Conservation (phyloP, 2,797 vertebrate genomes). For the Sylvia borin region DNA sequence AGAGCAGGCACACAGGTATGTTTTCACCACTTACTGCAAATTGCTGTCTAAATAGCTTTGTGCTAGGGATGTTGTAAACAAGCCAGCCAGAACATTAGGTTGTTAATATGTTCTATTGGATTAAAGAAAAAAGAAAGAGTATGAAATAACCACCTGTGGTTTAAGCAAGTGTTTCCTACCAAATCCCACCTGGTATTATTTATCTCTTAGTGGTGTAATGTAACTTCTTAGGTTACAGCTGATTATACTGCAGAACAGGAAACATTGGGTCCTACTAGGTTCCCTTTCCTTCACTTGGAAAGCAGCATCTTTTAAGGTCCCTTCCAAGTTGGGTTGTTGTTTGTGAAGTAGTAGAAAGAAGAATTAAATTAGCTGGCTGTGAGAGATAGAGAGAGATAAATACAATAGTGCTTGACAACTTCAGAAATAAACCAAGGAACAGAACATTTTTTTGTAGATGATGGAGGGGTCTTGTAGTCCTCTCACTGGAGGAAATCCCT, state of each 20-base stretch:
- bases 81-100: neutral
- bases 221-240: neutral
- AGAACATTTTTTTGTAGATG: neutral
- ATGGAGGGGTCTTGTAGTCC: neutral
- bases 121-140: neutral
- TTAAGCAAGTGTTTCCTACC: neutral
- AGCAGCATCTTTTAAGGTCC: neutral
- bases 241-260: neutral
- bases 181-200: neutral
- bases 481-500: neutral
- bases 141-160: neutral
- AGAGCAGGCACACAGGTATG: neutral
- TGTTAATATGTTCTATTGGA: neutral
- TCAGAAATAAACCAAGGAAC: neutral
- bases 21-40: neutral
- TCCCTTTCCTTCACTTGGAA: neutral
- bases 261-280: neutral
- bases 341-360: neutral
- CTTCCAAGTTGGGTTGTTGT: neutral
- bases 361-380: neutral
- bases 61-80: neutral
- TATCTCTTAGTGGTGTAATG: fast-evolving
- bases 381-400: neutral
- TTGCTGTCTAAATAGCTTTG: neutral
- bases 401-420: neutral